These are phyloP conservation scores for Macaca nemestrina DNA, from an alignment of 2,113 vertebrate genomes.

Conservation along the genomic window DNA sequence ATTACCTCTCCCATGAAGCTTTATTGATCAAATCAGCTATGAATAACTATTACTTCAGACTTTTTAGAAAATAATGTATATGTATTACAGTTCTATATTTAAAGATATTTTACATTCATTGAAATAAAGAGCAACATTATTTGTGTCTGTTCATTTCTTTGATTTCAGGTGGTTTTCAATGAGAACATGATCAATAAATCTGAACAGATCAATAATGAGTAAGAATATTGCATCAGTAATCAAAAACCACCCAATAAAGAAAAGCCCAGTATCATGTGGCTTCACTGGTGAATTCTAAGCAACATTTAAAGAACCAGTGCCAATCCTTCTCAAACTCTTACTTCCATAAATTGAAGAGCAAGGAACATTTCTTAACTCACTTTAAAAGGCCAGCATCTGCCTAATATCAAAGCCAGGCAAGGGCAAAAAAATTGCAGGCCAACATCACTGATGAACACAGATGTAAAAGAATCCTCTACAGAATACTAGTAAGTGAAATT, in stretches of 20 bases:
- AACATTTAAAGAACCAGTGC: background rate
- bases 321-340: background rate
- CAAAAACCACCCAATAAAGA: background rate
- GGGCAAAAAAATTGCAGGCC: background rate
- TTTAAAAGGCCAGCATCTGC: background rate
- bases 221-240: background rate
- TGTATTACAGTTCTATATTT: background rate
- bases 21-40: background rate
- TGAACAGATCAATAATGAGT: background rate
- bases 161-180: background rate
- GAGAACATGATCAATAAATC: background rate
- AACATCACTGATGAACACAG: background rate
- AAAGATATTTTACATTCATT: background rate
- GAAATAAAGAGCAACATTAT: background rate
- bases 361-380: background rate
- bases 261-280: background rate
- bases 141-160: background rate
- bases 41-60: background rate
- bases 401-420: background rate
- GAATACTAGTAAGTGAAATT: background rate
- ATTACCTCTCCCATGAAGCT: background rate
- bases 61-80: background rate
- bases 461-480: background rate
- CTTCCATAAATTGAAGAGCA: background rate
- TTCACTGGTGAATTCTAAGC: background rate